These are phyloP conservation scores for Antrozous pallidus DNA, from an alignment of 2,797 vertebrate species.

Conservation along the genomic window DNA sequence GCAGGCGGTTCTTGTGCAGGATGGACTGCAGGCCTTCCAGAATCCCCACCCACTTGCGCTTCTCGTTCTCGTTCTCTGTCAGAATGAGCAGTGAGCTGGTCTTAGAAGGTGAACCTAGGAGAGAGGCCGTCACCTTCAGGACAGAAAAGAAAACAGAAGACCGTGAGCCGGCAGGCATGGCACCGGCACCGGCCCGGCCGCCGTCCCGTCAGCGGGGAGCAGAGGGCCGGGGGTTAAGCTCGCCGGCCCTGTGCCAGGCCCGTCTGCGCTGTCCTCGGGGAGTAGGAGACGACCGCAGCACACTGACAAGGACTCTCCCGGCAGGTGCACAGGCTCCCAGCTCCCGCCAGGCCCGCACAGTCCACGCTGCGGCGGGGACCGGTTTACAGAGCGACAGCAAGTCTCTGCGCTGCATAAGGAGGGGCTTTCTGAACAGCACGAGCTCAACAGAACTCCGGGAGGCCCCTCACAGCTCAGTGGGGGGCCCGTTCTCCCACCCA, in stretches of 20 bases:
- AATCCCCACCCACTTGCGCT: constrained; percentile 96
- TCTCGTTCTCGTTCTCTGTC: constrained; percentile 95
- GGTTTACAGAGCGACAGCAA: rapidly evolving
- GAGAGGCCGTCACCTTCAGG: constrained; percentile 91
- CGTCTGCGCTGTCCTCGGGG: not conserved
- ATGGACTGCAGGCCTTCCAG: constrained; percentile 94
- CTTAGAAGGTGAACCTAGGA: constrained; percentile 89
- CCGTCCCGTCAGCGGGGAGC: not conserved
- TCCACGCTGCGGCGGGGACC: rapidly evolving
- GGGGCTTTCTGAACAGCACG: not conserved
- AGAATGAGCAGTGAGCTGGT: constrained; percentile 93
- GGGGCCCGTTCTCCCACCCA: no score
- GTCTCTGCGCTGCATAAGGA: rapidly evolving
- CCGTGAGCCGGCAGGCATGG: not conserved
- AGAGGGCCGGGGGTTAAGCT: no score
- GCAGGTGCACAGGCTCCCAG: not conserved
- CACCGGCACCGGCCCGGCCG: rapidly evolving
- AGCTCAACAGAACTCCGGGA: not conserved
- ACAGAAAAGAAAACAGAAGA: constrained; percentile 24
- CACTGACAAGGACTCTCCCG: not conserved
- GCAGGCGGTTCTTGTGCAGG: constrained; percentile 92
- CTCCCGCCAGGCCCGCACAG: no score
- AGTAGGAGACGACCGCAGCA: not conserved
- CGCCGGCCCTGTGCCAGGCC: not conserved
- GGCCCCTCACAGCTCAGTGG: no score